Evolutionary conservation across 2,888 invertebrate species (phyloP), one percentile per base, ranked within the genome.

Genomic region (Yponomeuta cagnagella): DNA sequence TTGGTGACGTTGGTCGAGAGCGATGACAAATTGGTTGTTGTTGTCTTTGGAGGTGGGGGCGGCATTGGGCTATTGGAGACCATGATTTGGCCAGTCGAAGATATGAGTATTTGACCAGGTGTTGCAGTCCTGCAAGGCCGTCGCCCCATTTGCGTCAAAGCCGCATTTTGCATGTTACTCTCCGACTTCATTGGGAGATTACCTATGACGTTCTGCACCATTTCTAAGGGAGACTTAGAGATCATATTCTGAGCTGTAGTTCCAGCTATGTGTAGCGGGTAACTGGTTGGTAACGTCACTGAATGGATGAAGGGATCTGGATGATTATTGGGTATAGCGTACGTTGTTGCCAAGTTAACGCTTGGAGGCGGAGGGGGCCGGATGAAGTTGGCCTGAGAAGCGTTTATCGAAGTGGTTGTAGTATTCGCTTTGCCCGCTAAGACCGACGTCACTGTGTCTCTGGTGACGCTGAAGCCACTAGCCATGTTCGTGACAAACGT

Each of bases 371-470:
- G 90, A 3, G 89, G 85, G 74, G 78, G 93, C 77, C 90, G 77
- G 10, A 87, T 76, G 72, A 85, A 91, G 78, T 81, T 93, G 71
- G 78, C 93, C 73, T 89, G 90, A 6, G 94, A 93, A 48, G 94
- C 94, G 76, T 95, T 95, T 43, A 96, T 94, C 0, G 96, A 95
- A 0, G 96, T 96, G 0, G 96, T 96, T 0, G 95, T 95, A 0
- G 96, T 96, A 76, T 95, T 95, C 0, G 96, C 94, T 81, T 95
- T 93, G 3, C 96, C 96, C 2, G 96, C 96, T 73, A 96, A 83
- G 2, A 96, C 96, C 0, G 95, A 96, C 0, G 97, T 97, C 31
- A 97, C 95, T 0, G 97, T 96, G 80, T 96, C 96, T 75, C 96
- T 94, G 58, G 96, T 95, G 2, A 95, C 95, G 0, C 96, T 96